Evolutionary conservation across 2,888 invertebrate species (phyloP).

Genomic region (Chloroclystis v-ata): DNA sequence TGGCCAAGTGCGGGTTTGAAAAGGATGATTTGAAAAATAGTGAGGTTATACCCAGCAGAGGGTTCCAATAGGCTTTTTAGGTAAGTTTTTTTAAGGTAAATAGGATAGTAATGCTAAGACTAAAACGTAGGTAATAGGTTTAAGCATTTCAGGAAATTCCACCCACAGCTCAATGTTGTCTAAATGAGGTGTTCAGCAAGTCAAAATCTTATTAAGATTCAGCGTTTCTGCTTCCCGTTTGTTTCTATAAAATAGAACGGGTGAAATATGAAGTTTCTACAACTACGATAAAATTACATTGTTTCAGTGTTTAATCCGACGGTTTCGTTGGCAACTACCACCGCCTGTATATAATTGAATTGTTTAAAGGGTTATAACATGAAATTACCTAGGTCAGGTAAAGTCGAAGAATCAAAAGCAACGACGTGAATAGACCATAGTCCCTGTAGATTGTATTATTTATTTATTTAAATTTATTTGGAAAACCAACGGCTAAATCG

Average conservation of each 20-base stretch:
- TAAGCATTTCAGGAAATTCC: too few relatives aligned
- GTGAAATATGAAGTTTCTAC: conserved; percentile 17
- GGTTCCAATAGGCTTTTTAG: too few relatives aligned
- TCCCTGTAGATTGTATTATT: background rate
- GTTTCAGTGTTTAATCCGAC: conserved; percentile 40
- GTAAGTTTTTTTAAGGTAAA: too few relatives aligned
- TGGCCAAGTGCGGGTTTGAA: too few relatives aligned
- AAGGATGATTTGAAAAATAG: too few relatives aligned
- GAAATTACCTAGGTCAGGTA: conserved; percentile 45
- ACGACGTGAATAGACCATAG: conserved; percentile 33
- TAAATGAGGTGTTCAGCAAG: background rate
- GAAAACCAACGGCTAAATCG: too few relatives aligned
- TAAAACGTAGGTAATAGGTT: too few relatives aligned
- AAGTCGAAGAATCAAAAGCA: conserved; percentile 35
- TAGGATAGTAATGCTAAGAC: too few relatives aligned
- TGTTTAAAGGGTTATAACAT: conserved; percentile 51
- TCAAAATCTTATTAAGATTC: conserved; percentile 7
- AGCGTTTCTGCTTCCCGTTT: conserved; percentile 3
- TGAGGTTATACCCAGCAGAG: too few relatives aligned
- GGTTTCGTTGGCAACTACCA: conserved; percentile 36
- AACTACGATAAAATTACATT: conserved; percentile 28
- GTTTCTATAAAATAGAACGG: conserved; percentile 10
- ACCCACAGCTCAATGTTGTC: too few relatives aligned
- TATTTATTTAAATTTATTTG: too few relatives aligned
- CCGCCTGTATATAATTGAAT: conserved; percentile 48